phyloP scores from a whole-genome alignment of 2,113 vertebrate genomes.

The Lasiurus cinereus region DNA sequence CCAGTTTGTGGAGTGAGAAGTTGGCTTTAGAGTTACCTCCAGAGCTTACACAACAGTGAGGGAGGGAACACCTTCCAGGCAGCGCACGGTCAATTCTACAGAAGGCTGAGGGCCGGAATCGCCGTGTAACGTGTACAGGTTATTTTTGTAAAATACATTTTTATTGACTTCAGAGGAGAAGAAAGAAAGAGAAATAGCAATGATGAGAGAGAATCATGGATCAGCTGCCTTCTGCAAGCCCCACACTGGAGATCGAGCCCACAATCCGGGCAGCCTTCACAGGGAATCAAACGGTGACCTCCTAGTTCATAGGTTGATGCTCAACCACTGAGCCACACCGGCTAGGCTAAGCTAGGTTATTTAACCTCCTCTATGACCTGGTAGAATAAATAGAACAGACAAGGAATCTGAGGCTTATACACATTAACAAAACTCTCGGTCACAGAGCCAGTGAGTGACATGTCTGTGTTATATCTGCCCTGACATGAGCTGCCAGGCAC shows the following conservation, averaged over 20 bases:
- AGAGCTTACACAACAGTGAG: neutral
- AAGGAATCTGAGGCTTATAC: neutral
- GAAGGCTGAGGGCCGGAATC: no score
- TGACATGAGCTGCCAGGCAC: neutral
- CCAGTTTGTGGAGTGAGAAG: neutral
- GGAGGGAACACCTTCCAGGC: fast-evolving
- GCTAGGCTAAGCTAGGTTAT: neutral
- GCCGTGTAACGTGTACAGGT: no score
- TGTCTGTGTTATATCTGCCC: neutral
- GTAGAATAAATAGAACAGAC: neutral
- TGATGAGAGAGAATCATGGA: no score
- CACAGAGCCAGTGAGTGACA: neutral
- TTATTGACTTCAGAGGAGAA: no score
- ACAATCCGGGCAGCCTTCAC: no score
- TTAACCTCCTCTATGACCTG: neutral
- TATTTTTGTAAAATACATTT: no score
- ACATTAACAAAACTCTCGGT: neutral
- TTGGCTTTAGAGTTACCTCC: neutral
- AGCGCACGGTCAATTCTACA: neutral
- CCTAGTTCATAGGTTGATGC: no score
- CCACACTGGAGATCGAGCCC: no score
- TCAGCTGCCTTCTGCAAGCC: no score
- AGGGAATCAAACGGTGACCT: no score
- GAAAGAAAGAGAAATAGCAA: no score
- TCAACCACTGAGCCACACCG: no score